Conservation (phyloP, 2,113 vertebrate genomes). For the Scomber colias region DNA sequence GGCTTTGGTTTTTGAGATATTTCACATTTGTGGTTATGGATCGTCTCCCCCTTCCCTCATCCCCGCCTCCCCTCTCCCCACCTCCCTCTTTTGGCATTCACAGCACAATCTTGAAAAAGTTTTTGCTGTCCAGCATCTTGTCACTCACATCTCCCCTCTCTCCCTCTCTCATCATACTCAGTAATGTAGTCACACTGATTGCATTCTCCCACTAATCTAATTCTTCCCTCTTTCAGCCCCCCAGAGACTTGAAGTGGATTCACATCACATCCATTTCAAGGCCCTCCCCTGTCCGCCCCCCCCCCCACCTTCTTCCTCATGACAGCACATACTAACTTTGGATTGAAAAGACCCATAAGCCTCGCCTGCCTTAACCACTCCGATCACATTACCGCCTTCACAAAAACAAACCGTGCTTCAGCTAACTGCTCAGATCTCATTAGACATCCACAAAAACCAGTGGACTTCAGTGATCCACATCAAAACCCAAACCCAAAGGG, state of each 20-base stretch:
- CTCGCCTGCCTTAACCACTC: conserved; percentile 55
- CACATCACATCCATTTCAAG: conserved; percentile 72
- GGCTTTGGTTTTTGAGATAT: conserved; percentile 57
- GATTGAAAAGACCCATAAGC: conserved; percentile 68
- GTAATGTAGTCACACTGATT: conserved; percentile 81
- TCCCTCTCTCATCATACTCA: conserved; percentile 64
- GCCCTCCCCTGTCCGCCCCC: background rate
- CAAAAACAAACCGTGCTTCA: conserved; percentile 52
- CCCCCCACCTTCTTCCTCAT: conserved; percentile 31
- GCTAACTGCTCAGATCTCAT: conserved; percentile 66
- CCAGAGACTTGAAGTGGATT: conserved; percentile 70
- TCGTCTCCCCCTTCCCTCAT: background rate
- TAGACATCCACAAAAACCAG: conserved; percentile 48
- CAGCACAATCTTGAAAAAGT: conserved; percentile 58
- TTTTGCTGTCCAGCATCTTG: conserved; percentile 68
- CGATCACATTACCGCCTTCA: conserved; percentile 71
- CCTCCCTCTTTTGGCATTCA: conserved; percentile 28
- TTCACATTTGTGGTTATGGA: conserved; percentile 71
- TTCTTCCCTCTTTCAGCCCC: conserved; percentile 71
- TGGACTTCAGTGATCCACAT: conserved; percentile 57
- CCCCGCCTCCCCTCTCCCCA: too few relatives aligned
- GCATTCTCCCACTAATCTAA: conserved; percentile 79
- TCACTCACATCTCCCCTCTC: conserved; percentile 62
- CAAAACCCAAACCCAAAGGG: conserved; percentile 48
- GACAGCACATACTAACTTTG: conserved; percentile 73